Evolutionary conservation across 2,888 invertebrate genomes (phyloP).

Genomic region (Anthrax anthrax): DNA sequence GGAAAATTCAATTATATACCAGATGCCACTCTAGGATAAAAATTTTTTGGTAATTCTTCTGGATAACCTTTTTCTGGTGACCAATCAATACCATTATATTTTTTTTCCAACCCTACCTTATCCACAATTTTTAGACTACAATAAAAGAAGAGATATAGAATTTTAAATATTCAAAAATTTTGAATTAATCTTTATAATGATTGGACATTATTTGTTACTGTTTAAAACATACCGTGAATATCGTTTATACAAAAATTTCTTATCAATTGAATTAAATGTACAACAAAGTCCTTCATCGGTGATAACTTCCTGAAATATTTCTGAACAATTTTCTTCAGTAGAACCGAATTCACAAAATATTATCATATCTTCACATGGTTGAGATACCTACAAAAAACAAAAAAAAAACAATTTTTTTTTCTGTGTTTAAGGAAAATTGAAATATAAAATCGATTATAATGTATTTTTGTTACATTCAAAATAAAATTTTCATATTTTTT

Average conservation of each 20-base stretch:
- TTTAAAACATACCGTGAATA: background rate
- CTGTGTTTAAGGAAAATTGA: no score
- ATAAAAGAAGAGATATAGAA: no score
- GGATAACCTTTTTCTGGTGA: conserved; percentile 58
- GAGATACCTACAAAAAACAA: conserved; percentile 45
- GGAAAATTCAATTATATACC: conserved; percentile 22
- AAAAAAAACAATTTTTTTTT: no score
- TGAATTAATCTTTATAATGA: no score
- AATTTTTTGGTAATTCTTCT: conserved; percentile 37
- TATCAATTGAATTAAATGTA: conserved; percentile 62
- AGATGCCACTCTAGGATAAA: conserved; percentile 39
- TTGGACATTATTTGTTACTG: no score
- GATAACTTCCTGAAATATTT: conserved; percentile 55
- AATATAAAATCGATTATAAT: no score
- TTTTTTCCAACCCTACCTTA: background rate
- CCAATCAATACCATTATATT: conserved; percentile 48
- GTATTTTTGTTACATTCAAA: conserved; percentile 9
- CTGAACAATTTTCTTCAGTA: conserved; percentile 42
- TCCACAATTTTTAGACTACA: no score
- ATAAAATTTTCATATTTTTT: conserved; percentile 20
- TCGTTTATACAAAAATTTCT: conserved; percentile 43
- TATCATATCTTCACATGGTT: conserved; percentile 57
- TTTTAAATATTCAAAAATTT: no score
- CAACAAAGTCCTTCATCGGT: conserved; percentile 78
- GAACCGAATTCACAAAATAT: conserved; percentile 53